phyloP scores from a whole-genome alignment of 2,113 vertebrate species.

The Halichoeres trimaculatus region DNA sequence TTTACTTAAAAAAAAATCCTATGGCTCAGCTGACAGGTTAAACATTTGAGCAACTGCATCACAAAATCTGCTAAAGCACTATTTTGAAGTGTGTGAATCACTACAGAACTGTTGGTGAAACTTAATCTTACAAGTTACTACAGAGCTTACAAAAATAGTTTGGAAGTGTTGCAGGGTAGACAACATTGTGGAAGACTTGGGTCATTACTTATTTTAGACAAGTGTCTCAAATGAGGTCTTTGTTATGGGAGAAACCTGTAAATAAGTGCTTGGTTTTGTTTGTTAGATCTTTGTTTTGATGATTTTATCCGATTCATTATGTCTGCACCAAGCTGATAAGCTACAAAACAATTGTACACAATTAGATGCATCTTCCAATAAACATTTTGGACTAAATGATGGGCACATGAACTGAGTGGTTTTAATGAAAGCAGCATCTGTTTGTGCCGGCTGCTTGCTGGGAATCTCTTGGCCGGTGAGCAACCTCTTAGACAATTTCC shows the following conservation, averaged over 20 bases:
- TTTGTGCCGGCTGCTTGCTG: conserved; percentile 32
- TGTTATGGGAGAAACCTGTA: neutral
- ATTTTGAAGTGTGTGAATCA: too few species aligned
- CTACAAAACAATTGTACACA: conserved; percentile 3
- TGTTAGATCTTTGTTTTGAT: neutral
- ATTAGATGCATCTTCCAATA: conserved; percentile 32
- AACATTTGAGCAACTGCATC: too few species aligned
- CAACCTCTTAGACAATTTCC: conserved; percentile 52
- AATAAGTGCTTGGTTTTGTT: neutral
- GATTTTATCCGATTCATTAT: neutral
- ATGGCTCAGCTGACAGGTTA: too few species aligned
- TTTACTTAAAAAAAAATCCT: too few species aligned
- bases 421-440: conserved; percentile 51
- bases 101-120: too few species aligned
- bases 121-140: too few species aligned
- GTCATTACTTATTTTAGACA: neutral
- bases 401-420: conserved; percentile 20
- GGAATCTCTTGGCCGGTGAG: conserved; percentile 36
- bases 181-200: too few species aligned
- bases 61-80: too few species aligned
- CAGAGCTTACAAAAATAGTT: too few species aligned
- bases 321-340: conserved; percentile 1
- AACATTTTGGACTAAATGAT: conserved; percentile 24
- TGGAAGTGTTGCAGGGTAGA: too few species aligned
- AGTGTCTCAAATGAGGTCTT: neutral